Evolutionary conservation across 2,888 invertebrate species (phyloP).

Genomic region (Electrophaes corylata): DNA sequence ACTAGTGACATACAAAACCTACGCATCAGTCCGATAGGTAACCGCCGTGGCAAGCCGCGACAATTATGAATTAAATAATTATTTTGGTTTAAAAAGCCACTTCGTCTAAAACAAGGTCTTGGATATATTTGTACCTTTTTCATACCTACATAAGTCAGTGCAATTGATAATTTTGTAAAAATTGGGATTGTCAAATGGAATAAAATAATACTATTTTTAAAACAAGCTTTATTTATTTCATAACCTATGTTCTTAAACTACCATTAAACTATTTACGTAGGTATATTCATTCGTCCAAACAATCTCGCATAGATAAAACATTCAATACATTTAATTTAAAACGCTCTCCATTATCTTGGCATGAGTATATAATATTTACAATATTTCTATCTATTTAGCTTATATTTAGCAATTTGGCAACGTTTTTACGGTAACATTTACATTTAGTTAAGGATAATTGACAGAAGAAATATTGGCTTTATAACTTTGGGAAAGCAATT

Average conservation of each 20-base stretch:
- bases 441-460: conserved; percentile 75
- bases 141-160: neutral
- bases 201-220: conserved; percentile 51
- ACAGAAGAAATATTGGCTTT: conserved; percentile 65
- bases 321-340: conserved; percentile 69
- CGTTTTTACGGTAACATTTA: conserved; percentile 75
- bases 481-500: conserved; percentile 20
- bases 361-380: conserved; percentile 73
- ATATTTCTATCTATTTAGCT: conserved; percentile 70
- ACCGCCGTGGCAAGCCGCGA: no score
- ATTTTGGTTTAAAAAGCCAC: no score
- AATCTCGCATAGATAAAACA: conserved; percentile 53
- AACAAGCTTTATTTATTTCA: conserved; percentile 81
- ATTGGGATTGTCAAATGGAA: neutral
- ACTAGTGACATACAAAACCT: no score
- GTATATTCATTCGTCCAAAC: conserved; percentile 56
- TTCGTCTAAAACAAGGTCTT: no score
- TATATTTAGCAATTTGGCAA: conserved; percentile 80
- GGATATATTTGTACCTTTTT: no score
- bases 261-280: conserved; percentile 63
- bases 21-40: no score
- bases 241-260: conserved; percentile 67
- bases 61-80: no score
- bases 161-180: neutral
- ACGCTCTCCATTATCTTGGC: conserved; percentile 68